Base-by-base conservation (phyloP, 2,113 vertebrate species). In the Cyanoramphus novaezelandiae region DNA sequence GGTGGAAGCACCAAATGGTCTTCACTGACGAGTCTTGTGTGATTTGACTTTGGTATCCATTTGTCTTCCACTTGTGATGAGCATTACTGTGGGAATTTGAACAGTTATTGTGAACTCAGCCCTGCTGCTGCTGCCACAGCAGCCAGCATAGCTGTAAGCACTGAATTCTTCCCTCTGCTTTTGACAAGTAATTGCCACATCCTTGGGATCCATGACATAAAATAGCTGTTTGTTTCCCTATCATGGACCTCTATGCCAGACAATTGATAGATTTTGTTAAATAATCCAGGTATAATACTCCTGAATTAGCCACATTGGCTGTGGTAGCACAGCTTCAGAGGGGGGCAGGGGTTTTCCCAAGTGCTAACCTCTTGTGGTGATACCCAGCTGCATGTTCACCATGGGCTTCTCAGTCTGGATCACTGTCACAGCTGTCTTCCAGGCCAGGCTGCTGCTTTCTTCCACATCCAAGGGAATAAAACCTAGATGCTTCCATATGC, bases 91-190 rank as follows among this genome's bases (percentile, higher is more conserved):
- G 75, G 46, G 68, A 53, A 19, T 1, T 31, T 23, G 63, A 31
- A 23, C 33, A 5, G 33, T 31, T 41, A 3, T 62, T 17, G 44
- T 25, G 79, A 27, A 10, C 9, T 43, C 59, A 33, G 67, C 67
- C 52, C 21, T n/a, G 60, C 14, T 0, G 1, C 47, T 70, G 25
- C 60, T 80, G 82, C 79, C 0, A 0, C 10, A 43, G 67, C 78
- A 60, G 59, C 50, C 31, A 12, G 3, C 5, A 0, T 7, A 46
- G 49, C 67, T 53, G 29, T 21, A 10, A 16, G 46, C 60, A 28
- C 50, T 1, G 1, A 35, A 44, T 53, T 47, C 72, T 83, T 49
- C 44, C 39, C 55, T 81, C 31, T 50, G 87, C 11, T 50, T 77
- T 63, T 60, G 12, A 41, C 37, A 39, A 53, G 2, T 31, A 18